A percentile compares a stretch with the other conserved stretches of the same genome.
Conservation (phyloP, 2,797 vertebrate species). For the Graptemys geographica region DNA sequence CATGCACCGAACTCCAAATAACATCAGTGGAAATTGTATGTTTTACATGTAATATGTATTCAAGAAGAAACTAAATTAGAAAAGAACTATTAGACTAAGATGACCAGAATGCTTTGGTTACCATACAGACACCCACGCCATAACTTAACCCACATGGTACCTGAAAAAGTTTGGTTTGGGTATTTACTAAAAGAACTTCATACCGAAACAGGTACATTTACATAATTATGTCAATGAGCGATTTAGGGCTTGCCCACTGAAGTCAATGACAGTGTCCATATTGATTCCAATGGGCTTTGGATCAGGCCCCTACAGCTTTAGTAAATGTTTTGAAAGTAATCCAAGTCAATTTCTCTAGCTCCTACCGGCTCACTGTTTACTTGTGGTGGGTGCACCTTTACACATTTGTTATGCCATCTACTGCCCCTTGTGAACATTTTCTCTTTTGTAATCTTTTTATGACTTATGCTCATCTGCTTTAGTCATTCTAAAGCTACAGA, state of each 20-base stretch:
- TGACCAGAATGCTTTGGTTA: neutral
- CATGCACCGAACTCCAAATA: neutral
- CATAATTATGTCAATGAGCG: neutral
- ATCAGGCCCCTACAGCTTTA: neutral
- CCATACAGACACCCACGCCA: neutral
- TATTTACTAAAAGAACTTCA: neutral
- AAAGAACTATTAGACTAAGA: neutral
- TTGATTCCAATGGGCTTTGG: neutral
- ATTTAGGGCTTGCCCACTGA: neutral
- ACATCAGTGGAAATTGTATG: neutral
- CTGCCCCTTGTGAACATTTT: conserved; percentile 39
- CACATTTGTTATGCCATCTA: conserved; percentile 52
- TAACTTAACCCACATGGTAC: conserved; percentile 1
- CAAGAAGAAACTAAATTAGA: neutral
- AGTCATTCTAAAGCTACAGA: conserved; percentile 14
- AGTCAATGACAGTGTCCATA: neutral
- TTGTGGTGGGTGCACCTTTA: conserved; percentile 29
- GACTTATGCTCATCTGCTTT: conserved; percentile 6
- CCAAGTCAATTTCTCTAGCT: neutral
- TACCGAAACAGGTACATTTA: neutral
- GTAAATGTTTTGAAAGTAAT: neutral
- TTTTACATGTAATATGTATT: neutral
- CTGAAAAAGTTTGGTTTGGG: conserved; percentile 1
- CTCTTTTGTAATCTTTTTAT: conserved; percentile 20
- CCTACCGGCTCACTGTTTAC: neutral